Evolutionary conservation across 2,888 invertebrate genomes (phyloP).

Genomic region (Cistogaster globosa): DNA sequence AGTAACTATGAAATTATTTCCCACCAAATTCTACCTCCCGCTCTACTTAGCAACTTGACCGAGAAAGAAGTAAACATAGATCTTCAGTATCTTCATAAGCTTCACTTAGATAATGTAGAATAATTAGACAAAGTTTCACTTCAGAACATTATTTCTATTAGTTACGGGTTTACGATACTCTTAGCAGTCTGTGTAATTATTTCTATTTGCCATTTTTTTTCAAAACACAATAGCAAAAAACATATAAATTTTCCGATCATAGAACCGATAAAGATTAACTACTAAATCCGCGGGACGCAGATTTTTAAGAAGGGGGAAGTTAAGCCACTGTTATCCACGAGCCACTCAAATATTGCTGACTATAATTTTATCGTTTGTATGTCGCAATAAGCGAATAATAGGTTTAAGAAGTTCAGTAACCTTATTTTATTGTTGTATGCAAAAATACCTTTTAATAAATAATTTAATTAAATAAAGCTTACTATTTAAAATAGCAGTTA

Average conservation of each 20-base stretch:
- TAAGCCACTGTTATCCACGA: constrained; percentile 12
- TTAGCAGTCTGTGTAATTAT: not conserved
- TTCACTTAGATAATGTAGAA: constrained; percentile 21
- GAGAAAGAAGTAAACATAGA: constrained; percentile 38
- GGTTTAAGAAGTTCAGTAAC: constrained; percentile 1
- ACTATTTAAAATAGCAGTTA: not conserved
- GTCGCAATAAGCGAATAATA: constrained; percentile 6
- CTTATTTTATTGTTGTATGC: not conserved
- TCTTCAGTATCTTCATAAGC: constrained; percentile 30
- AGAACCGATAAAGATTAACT: constrained; percentile 2
- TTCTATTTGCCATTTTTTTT: constrained; percentile 7
- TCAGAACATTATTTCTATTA: constrained; percentile 15
- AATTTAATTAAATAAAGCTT: not conserved
- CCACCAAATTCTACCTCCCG: constrained; percentile 20
- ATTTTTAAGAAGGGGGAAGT: constrained; percentile 12
- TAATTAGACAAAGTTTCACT: constrained; percentile 16
- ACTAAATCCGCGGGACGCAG: constrained; percentile 22
- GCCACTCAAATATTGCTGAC: constrained; percentile 15
- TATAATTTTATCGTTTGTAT: not conserved
- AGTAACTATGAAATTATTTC: constrained; percentile 24
- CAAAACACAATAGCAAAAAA: constrained; percentile 3
- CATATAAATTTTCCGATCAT: not conserved
- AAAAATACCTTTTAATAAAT: not conserved
- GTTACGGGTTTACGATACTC: not conserved
- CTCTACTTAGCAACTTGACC: constrained; percentile 13